Evolutionary conservation across 2,888 invertebrate genomes (phyloP), one percentile per base, ranked within the genome.

Genomic region (Elysia crispata): DNA sequence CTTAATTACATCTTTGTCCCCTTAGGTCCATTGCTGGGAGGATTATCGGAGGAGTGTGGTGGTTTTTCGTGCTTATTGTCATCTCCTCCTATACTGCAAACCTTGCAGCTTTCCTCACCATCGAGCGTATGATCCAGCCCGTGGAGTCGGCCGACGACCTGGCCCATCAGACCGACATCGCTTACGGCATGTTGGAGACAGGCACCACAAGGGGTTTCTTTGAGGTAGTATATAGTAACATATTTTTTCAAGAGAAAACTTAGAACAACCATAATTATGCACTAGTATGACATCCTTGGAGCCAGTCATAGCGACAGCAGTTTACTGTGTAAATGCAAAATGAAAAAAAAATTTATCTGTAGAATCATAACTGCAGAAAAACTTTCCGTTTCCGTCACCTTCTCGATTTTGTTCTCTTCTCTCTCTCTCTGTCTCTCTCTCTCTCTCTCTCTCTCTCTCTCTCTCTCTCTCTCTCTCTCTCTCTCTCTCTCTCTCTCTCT

Each of bases 41-140:
- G 81, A 98, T 99, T 88, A 98, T 98, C 0, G 98, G 98, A 70
- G 97, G 97, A 70, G 98, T 98, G 0, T 99, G 99, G 99, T 99
- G 99, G 98, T 99, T 99, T 93, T 99, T 99, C 93, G 98, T 98
- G 0, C 94, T 99, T 85, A 99, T 99, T 89, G 94, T 98, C 81
- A 97, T 98, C 84, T 98, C 98, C 77, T 98, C 98, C 30, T 99
- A 99, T 92, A 99, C 99, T 69, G 99, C 99, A 79, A 99, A 99
- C 93, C 94, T 99, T 79, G 92, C 92, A 11, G 99, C 99, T 1
- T 99, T 98, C 70, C n/a, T 70, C 33, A 99, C 99, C 15, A 96
- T 98, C 81, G 98, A 98, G 92, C 94, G 98, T 86, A 97, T 98
- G 95, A 95, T 97, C 8, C 96, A 97, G 18, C 98, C 98, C 20